Base-by-base conservation (phyloP, 1,140 invertebrate species). In the Trichoplusia ni region DNA sequence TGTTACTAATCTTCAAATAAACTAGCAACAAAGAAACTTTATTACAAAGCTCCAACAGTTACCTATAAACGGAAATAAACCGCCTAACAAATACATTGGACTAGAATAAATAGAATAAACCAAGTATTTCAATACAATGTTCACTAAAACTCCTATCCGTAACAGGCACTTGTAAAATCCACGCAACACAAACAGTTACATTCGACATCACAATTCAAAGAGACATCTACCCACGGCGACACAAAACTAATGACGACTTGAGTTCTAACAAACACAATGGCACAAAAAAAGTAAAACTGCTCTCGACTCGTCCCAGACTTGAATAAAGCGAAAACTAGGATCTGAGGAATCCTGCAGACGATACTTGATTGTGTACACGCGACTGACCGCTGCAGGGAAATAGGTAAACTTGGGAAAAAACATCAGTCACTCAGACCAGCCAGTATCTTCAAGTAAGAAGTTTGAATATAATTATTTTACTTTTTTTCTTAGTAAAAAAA, bases 311-410 rank as follows among this genome's bases (percentile, higher is more conserved):
- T 65, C 54, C 21, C 25, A 65, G 47, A 62, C 38, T 56, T 46
- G 59, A 53, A 66, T 51, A 59, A 35, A 59, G 44, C 35, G 44
- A 40, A 33, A 23, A 35, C 54, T 60, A 66, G 56, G 35, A 66
- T 46, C 53, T 64, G 42, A 56, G 42, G 53, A 58, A 58, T 37
- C 40, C 51, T 31, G 18, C 27, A 69, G 59, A 67, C 51, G 51
- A 38, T 19, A 46, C 64, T 71, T 64, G 68, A 71, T 35, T 33
- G 18, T 64, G 19, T 21, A 33, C 51, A 66, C 64, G 53, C 60
- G 44, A 58, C 21, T 68, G 58, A 61, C 49, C 64, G 31, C 49
- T 29, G 25, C 25, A 13, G 38, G 5, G 31, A 21, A 54, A 38
- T 54, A 49, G 51, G 19, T 37, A 38, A 38, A 35, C 33, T 27